Evolutionary conservation across 2,888 invertebrate species (phyloP), one percentile per base, ranked within the genome.

Genomic region (Callimorpha dominula): DNA sequence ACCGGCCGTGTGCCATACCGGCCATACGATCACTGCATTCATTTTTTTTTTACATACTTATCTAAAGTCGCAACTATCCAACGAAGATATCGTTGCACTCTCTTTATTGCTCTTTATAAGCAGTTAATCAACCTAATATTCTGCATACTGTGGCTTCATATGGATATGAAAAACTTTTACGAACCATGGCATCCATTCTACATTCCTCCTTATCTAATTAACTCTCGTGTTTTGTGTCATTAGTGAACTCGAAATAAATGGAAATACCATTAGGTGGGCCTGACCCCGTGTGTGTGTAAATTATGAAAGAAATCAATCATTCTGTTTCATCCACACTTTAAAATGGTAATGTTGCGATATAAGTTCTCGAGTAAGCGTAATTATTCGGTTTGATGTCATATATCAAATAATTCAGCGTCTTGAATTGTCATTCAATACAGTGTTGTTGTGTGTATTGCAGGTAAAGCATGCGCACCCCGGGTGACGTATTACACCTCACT

Each of bases 231-330:
- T 60, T 60, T 31, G 46, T 60, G 57, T 57, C 46, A 60, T 14
- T 31, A 31, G 31, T 60, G 14, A 31, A 60, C 60, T 14, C 14
- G 43, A 46, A 65, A 49, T 65, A 1, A 49, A 65, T 65, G 49
- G 20, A 49, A 65, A 46, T 65, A 31, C 49, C 20, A 65, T 20
- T 49, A 65, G 31, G 31, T 14, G 14, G 5, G 60, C 31, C 31
- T 31, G 60, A 60, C 60, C 60, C 20, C 46, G 46, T 65, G 65
- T 65, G 65, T 65, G 20, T 65, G 65, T 46, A 20, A 46, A 65
- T 65, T 49, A 49, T 65, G 11, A 42, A 49, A 31, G 20, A 65
- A 49, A 49, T 65, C 46, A 49, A 49, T 65, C 49, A 65, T 49
- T 20, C 4, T 20, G 12, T 46, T 46, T 15, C 14, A 49, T 14